Percentiles rank a stretch among this genome's conserved stretches.
These are phyloP conservation scores for Megatriorchis doriae DNA, from an alignment of 2,113 vertebrate genomes.

Conservation along the genomic window DNA sequence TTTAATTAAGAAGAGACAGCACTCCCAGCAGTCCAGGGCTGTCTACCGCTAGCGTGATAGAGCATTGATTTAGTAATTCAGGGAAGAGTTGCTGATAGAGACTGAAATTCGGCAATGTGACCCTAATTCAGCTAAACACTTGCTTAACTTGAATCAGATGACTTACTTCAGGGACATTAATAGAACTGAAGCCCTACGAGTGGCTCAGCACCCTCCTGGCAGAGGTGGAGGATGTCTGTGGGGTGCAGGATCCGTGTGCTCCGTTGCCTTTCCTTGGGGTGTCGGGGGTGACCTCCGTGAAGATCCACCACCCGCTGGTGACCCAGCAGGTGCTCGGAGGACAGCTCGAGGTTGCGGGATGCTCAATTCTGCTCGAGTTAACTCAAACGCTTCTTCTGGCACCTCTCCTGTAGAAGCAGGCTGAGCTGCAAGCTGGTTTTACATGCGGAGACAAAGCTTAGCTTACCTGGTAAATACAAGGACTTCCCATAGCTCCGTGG, in stretches of 20 bases:
- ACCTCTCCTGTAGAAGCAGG: background rate
- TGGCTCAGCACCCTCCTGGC: background rate
- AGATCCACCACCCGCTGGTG: background rate
- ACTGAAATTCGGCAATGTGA: background rate
- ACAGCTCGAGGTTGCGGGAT: background rate
- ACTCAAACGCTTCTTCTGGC: background rate
- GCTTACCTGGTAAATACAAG: background rate
- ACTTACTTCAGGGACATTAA: fast-evolving
- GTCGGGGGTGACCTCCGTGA: background rate
- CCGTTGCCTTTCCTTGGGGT: fast-evolving
- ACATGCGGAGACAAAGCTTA: too few species aligned
- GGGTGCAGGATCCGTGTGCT: fast-evolving
- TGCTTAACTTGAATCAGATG: background rate
- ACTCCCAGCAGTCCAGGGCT: background rate
- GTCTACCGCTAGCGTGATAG: background rate
- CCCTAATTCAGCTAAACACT: background rate
- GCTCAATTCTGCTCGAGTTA: background rate
- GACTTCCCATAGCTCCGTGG: background rate
- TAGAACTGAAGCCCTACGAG: fast-evolving
- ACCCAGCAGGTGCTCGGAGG: background rate
- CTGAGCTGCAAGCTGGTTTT: background rate
- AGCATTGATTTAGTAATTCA: background rate
- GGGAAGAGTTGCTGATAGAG: background rate
- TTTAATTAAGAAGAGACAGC: background rate
- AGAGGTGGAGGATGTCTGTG: background rate